A percentile compares a stretch with the other conserved stretches of the same genome.
Evolutionary conservation across 2,797 vertebrate genomes (phyloP).

Genomic region (Jordanella pulchra): DNA sequence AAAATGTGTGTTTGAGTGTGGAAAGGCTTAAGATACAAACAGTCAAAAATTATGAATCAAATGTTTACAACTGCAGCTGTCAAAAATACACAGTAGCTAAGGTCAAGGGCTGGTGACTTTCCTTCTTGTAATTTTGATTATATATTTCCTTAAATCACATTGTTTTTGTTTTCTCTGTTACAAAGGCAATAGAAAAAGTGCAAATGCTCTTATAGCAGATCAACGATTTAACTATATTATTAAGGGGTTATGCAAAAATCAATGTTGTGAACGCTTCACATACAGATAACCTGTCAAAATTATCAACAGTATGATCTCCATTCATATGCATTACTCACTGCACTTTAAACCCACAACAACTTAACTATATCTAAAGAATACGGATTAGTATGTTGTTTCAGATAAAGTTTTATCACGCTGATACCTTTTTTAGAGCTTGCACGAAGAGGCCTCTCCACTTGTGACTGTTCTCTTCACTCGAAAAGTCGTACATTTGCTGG

Average conservation of each 20-base stretch:
- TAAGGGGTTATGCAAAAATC: not conserved
- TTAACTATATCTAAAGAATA: slow-evolving; percentile 3
- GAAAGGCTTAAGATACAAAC: not conserved
- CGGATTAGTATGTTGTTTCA: slow-evolving; percentile 16
- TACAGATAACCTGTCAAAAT: not conserved
- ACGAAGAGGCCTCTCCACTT: slow-evolving; percentile 98
- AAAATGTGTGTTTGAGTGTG: not conserved
- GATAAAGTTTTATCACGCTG: not conserved
- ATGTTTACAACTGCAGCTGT: not conserved
- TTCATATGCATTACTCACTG: slow-evolving; percentile 1
- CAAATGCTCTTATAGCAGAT: not conserved
- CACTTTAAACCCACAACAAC: not conserved
- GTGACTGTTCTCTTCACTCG: slow-evolving; percentile 93
- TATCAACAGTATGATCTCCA: not conserved
- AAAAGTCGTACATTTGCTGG: slow-evolving; percentile 94
- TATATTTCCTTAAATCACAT: too few species aligned
- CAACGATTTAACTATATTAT: not conserved
- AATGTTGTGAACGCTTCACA: not conserved
- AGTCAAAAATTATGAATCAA: too few species aligned
- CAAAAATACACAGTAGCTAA: not conserved
- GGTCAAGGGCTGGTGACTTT: not conserved
- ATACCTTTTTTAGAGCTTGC: slow-evolving; percentile 92
- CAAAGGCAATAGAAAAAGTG: not conserved
- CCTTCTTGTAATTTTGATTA: not conserved
- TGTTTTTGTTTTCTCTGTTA: not conserved